Evolutionary conservation across 2,888 invertebrate species (phyloP).

Genomic region (Drosophila macrospina): DNA sequence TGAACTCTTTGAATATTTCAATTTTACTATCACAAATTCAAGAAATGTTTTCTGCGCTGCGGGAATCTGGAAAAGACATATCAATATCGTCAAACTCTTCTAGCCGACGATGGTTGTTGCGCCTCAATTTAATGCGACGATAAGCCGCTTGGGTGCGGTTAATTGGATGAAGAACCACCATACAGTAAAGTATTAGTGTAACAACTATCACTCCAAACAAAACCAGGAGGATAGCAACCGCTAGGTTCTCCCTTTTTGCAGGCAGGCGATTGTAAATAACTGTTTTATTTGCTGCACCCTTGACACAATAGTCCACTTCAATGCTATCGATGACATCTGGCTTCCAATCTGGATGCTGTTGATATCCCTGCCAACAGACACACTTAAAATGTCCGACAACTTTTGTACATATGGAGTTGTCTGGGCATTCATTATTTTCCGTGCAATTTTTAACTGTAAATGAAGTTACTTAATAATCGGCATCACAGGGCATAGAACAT

Average conservation of each 20-base stretch:
- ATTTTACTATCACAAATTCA: background rate
- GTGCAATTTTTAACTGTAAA: constrained; percentile 46
- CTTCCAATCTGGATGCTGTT: constrained; percentile 57
- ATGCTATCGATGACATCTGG: background rate
- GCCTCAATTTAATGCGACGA: constrained; percentile 47
- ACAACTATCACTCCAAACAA: constrained; percentile 52
- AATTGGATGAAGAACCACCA: constrained; percentile 48
- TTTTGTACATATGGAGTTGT: constrained; percentile 45
- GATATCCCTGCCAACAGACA: constrained; percentile 57
- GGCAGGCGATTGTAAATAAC: constrained; percentile 38
- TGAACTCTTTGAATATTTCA: constrained; percentile 28
- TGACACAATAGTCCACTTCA: constrained; percentile 35
- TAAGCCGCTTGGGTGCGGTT: constrained; percentile 52
- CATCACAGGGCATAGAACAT: background rate
- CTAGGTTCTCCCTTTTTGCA: constrained; percentile 46
- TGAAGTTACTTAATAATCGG: background rate
- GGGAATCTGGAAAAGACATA: constrained; percentile 39
- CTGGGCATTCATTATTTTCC: constrained; percentile 38
- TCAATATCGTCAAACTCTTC: constrained; percentile 65
- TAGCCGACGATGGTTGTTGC: constrained; percentile 51
- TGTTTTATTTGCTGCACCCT: constrained; percentile 22
- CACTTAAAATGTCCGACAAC: constrained; percentile 32
- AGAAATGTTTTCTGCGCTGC: background rate
- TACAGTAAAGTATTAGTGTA: constrained; percentile 47
- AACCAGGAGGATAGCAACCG: constrained; percentile 53